These are phyloP conservation scores for Nomada flava DNA, from an alignment of 2,888 invertebrate genomes.

Conservation along the genomic window DNA sequence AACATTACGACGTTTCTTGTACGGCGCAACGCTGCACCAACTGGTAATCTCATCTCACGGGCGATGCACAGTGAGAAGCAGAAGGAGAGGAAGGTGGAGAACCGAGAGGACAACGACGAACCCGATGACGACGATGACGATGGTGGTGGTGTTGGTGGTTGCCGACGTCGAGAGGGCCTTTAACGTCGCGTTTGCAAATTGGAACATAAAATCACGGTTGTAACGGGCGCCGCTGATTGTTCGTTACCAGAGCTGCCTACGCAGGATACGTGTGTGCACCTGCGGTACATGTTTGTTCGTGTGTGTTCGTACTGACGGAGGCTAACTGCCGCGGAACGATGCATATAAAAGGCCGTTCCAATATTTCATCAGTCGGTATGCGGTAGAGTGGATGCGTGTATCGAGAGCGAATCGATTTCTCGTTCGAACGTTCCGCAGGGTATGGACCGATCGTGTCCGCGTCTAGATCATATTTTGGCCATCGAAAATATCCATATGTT, in stretches of 20 bases:
- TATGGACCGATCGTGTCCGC: slow-evolving; percentile 30
- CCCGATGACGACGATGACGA: slow-evolving; percentile 37
- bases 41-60: slow-evolving; percentile 54
- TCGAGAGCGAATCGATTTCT: slow-evolving; percentile 71
- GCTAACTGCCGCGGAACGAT: slow-evolving; percentile 70
- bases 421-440: slow-evolving; percentile 48
- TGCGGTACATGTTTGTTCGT: slow-evolving; percentile 35
- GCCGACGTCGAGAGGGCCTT: slow-evolving; percentile 64
- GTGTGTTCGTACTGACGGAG: slow-evolving; percentile 49
- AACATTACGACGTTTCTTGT: slow-evolving; percentile 41
- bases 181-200: slow-evolving; percentile 81
- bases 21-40: slow-evolving; percentile 17
- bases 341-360: slow-evolving; percentile 70
- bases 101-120: slow-evolving; percentile 31
- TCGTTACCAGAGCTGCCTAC: slow-evolving; percentile 80
- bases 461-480: slow-evolving; percentile 56
- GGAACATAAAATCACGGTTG: slow-evolving; percentile 82
- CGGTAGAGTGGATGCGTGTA: slow-evolving; percentile 61
- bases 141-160: slow-evolving; percentile 42
- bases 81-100: slow-evolving; percentile 17
- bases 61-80: slow-evolving; percentile 18
- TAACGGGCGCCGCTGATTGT: slow-evolving; percentile 81
- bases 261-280: slow-evolving; percentile 65
- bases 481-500: neutral
- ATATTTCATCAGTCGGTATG: slow-evolving; percentile 72